phyloP scores from a whole-genome alignment of 2,888 invertebrate genomes.

The Chloroclysta siterata region DNA sequence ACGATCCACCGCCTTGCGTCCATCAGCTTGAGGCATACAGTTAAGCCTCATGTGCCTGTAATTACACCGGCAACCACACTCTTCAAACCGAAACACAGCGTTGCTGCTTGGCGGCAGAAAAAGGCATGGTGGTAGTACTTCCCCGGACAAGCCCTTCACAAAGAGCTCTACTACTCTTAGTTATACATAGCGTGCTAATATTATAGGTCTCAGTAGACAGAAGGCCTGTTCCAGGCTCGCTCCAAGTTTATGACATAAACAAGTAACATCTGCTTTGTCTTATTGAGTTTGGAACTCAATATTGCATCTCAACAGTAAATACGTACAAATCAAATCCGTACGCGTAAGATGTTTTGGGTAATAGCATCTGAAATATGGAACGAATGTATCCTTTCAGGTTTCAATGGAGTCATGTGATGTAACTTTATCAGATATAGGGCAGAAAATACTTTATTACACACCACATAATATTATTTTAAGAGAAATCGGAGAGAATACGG shows the following conservation, averaged over 20 bases:
- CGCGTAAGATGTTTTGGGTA: constrained; percentile 33
- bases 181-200: background rate
- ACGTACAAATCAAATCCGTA: constrained; percentile 55
- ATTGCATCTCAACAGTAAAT: constrained; percentile 65
- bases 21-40: too few relatives aligned
- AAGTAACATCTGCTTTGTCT: constrained; percentile 76
- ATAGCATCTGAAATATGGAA: constrained; percentile 31
- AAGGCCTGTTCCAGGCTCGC: constrained; percentile 36
- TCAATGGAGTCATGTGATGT: background rate
- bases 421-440: background rate
- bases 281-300: constrained; percentile 77
- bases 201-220: constrained; percentile 35
- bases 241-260: constrained; percentile 68
- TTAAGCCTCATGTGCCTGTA: too few relatives aligned
- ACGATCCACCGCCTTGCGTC: too few relatives aligned
- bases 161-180: too few relatives aligned
- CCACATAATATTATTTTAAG: too few relatives aligned
- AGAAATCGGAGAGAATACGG: too few relatives aligned
- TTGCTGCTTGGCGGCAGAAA: too few relatives aligned
- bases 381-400: constrained; percentile 5
- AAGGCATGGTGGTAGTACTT: too few relatives aligned
- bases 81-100: too few relatives aligned
- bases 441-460: too few relatives aligned
- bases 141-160: too few relatives aligned
- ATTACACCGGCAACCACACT: too few relatives aligned